Percentiles rank a stretch among this genome's conserved stretches.
Conservation (phyloP, 92 coral and sea anemone species). For the Epizoanthus fatuus region DNA sequence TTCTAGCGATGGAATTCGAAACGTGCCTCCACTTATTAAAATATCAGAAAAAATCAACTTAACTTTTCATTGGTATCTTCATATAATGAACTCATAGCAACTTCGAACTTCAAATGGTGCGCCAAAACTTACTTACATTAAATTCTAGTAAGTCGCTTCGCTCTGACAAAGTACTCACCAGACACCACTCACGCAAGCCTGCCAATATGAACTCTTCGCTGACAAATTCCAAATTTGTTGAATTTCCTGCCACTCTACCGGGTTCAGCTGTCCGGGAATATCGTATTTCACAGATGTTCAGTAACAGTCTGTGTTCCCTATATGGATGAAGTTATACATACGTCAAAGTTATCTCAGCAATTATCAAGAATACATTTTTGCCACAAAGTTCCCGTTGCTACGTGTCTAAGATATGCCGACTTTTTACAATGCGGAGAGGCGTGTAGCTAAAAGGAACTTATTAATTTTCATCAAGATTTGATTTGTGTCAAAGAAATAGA, state of each 20-base stretch:
- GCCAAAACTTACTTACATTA: no score
- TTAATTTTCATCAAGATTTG: slow-evolving; percentile 26
- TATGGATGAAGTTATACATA: slow-evolving; percentile 6
- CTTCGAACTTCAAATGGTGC: neutral
- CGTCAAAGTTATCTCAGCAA: slow-evolving; percentile 9
- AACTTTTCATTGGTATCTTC: slow-evolving; percentile 1
- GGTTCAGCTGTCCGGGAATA: slow-evolving; percentile 10
- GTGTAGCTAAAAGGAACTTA: neutral
- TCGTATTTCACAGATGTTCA: slow-evolving; percentile 4
- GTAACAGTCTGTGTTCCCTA: neutral
- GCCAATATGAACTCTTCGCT: neutral
- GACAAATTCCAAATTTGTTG: slow-evolving; percentile 11
- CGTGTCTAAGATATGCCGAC: neutral
- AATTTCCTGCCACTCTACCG: neutral
- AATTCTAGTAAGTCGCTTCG: neutral
- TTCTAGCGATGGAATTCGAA: slow-evolving; percentile 25
- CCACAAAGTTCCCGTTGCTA: slow-evolving; percentile 22
- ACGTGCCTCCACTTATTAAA: neutral
- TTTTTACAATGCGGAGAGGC: slow-evolving; percentile 10
- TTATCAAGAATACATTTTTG: slow-evolving; percentile 2
- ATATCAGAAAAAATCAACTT: neutral
- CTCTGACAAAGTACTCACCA: slow-evolving; percentile 9
- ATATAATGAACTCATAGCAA: slow-evolving; percentile 3
- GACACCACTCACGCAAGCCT: slow-evolving; percentile 3
- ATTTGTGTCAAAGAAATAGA: slow-evolving; percentile 40